Evolutionary conservation across 2,888 invertebrate species (phyloP).

Genomic region (Phragmatobia fuliginosa): DNA sequence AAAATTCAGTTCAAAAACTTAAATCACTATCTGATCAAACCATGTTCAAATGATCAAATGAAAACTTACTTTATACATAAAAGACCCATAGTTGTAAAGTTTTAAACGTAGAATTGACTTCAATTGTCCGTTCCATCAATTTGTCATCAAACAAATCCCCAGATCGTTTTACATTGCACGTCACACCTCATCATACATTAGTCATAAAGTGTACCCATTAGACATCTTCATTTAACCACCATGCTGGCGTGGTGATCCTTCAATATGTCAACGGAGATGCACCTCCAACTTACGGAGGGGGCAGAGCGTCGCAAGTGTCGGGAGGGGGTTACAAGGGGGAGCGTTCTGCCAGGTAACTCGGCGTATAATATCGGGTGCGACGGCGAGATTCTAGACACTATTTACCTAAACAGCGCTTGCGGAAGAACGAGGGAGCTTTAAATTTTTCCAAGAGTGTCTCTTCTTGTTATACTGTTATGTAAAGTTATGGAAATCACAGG

Average conservation of each 20-base stretch:
- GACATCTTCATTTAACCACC: slow-evolving; percentile 16
- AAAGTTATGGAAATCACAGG: neutral
- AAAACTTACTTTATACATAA: neutral
- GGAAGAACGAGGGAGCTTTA: neutral
- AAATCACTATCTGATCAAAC: no score
- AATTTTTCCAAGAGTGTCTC: neutral
- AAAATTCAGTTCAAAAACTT: no score
- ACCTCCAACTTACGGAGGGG: slow-evolving; percentile 16
- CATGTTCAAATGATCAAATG: neutral
- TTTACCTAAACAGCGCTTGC: slow-evolving; percentile 19
- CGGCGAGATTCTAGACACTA: slow-evolving; percentile 25
- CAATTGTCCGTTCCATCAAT: neutral
- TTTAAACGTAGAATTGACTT: neutral
- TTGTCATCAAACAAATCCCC: neutral
- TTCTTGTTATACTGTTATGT: no score
- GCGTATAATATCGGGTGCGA: slow-evolving; percentile 31
- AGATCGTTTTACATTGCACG: neutral
- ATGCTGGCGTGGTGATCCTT: slow-evolving; percentile 32
- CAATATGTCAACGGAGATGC: slow-evolving; percentile 43
- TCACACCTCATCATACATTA: slow-evolving; percentile 5
- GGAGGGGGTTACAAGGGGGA: slow-evolving; percentile 14
- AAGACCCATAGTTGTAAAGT: neutral
- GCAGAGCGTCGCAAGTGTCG: slow-evolving; percentile 14
- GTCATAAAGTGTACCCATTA: slow-evolving; percentile 10
- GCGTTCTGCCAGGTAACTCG: slow-evolving; percentile 31